These are phyloP conservation scores for Sebastes schlegelii DNA, from an alignment of 2,113 vertebrate genomes.

Conservation along the genomic window DNA sequence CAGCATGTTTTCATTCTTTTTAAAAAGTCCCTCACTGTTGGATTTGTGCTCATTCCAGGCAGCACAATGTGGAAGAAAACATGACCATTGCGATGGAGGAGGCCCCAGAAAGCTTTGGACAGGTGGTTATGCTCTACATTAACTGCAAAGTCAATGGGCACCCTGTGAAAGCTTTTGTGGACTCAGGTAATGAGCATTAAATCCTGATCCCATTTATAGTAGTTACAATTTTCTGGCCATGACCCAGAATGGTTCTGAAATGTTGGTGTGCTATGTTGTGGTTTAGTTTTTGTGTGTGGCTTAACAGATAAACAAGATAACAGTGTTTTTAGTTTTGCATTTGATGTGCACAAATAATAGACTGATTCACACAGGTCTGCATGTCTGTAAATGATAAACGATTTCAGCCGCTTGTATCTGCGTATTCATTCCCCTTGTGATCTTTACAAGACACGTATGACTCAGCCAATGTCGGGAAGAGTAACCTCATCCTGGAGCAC, in stretches of 20 bases:
- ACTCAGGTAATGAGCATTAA: slow-evolving; percentile 89
- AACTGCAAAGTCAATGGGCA: slow-evolving; percentile 99
- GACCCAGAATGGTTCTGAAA: slow-evolving; percentile 2
- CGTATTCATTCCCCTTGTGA: not conserved
- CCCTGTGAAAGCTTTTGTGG: slow-evolving; percentile 98
- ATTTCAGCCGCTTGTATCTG: not conserved
- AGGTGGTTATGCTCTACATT: slow-evolving; percentile 99
- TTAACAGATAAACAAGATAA: not conserved
- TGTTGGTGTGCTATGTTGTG: not conserved
- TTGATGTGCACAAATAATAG: not conserved
- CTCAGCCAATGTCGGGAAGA: not conserved
- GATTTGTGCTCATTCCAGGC: slow-evolving; percentile 82
- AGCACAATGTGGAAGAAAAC: slow-evolving; percentile 99
- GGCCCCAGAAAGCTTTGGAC: slow-evolving; percentile 97
- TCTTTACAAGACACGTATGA: not conserved
- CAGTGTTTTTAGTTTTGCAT: not conserved
- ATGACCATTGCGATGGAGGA: slow-evolving; percentile 99
- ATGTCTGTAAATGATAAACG: not conserved
- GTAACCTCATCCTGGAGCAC: not conserved
- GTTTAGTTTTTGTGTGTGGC: slow-evolving; percentile 5
- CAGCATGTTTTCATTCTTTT: not conserved
- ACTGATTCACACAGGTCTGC: not conserved
- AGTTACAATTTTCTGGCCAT: not conserved
- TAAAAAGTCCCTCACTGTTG: not conserved
- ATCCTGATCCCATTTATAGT: slow-evolving; percentile 17